Conservation (phyloP, 2,888 invertebrate genomes). For the Nomada hirtipes region DNA sequence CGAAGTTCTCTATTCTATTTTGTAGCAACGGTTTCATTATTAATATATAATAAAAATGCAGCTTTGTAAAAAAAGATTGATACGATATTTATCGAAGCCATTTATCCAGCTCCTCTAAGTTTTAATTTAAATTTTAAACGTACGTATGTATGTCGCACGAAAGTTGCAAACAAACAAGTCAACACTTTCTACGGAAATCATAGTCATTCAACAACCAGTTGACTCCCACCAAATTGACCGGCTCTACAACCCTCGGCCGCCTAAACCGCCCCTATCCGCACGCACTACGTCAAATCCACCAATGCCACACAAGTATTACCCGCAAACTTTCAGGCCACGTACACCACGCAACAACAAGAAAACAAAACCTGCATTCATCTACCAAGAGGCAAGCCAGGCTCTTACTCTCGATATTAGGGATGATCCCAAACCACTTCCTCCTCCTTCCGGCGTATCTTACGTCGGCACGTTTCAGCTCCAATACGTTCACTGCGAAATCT, state of each 20-base stretch:
- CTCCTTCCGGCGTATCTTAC: conserved; percentile 24
- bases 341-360: background rate
- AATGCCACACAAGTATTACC: background rate
- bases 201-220: background rate
- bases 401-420: conserved; percentile 45
- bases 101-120: too few species aligned
- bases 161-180: too few species aligned
- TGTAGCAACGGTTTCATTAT: too few species aligned
- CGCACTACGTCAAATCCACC: background rate
- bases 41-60: too few species aligned
- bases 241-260: background rate
- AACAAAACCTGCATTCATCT: background rate
- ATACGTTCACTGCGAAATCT: conserved; percentile 41
- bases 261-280: background rate
- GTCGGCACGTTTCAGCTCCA: conserved; percentile 2
- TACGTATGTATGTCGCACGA: too few species aligned
- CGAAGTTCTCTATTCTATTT: too few species aligned
- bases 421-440: conserved; percentile 35
- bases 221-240: background rate
- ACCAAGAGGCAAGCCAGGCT: conserved; percentile 8
- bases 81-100: too few species aligned
- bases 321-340: background rate
- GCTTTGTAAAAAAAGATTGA: too few species aligned
- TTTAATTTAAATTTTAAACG: too few species aligned
- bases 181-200: too few species aligned